Evolutionary conservation across 2,113 vertebrate genomes (phyloP), one percentile per base, ranked within the genome.

Genomic region (Alethe diademata): DNA sequence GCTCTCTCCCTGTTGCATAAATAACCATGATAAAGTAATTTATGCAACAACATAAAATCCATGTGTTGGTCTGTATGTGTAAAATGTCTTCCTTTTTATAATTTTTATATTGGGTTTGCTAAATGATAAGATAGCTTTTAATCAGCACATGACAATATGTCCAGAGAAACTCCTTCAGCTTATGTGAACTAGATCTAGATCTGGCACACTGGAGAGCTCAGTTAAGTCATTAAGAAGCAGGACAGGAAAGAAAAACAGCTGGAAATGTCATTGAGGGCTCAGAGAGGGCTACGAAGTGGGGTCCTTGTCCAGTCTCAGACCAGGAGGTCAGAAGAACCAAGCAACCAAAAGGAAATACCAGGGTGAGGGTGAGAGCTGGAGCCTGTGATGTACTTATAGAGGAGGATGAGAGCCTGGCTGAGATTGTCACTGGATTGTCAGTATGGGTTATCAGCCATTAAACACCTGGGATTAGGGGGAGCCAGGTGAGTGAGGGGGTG

Each of bases 141-240:
- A 47, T 72, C 54, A 26, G 86, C 24, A 28, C 38, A 31, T 8
- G 38, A 56, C 3, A 3, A 13, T 38, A 67, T 3, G 5, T 73
- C 56, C 81, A 74, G 83, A 76, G 81, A 90, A 92, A 90, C 78
- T 90, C 73, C 42, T 78, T 86, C 71, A 56, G 86, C 29, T 71
- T 47, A 19, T 51, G 51, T 90, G 79, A 95, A 94, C 85, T 96
- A 88, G 81, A 89, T 87, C 78, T 88, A 2, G 6, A 86, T 93
- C 50, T 96, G 60, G 88, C 90, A 86, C 79, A 38, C 75, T 11
- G 24, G 31, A 65, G 35, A 86, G 16, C 79, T 94, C 25, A 0
- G 40, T 62, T 66, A n/a, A 84, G 62, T 69, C 56, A 50, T 43
- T 86, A 56, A 70, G 48, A 89, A 31, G 48, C 54, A 81, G 66